Evolutionary conservation across 1,140 invertebrate genomes (phyloP), one percentile per base, ranked within the genome.

Genomic region (Caenorhabditis inopinata): DNA sequence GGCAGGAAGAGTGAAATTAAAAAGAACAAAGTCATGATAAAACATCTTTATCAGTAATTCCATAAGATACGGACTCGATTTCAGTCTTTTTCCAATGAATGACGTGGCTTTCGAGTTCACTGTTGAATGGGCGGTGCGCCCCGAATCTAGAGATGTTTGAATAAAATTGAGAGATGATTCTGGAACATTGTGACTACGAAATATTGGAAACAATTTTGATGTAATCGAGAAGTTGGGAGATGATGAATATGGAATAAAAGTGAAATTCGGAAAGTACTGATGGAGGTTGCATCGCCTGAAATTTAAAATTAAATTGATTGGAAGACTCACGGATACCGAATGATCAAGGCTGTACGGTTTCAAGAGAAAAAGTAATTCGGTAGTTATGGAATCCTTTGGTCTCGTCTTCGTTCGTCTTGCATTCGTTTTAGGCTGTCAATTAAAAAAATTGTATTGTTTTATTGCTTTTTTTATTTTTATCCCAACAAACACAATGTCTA

Each of bases 1-100:
- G 29, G 7, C 58, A 42, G 83, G 83, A 47, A 84, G 23, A 23
- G 62, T 45, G 47, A 84, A 84, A 29, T 81, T 84, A 46, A 84
- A 84, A 12, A 76, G n/a, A 1, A 48, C 23, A 75, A 78, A 84
- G 73, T 84, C 83, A 12, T 73, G 47, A 79, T 84, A 84, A 45
- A 78, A 85, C 83, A 84, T 85, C 74, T 84, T 47, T 12, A 84
- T 62, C 29, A 84, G 25, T 32, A 73, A 84, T 78, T 84, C 83
- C 74, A 85, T 81, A 16, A 84, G 51, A 76, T 82, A 84, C 16
- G 83, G 80, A 45, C 68, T 77, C 14, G 75, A 81, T 12, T 27
- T 29, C 21, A 84, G 74, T 16, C 83, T 42, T 49, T 85, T 53
- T 49, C 82, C 83, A 9, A 75, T 51, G 29, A 84, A 84, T 47